These are phyloP conservation scores for Anastrepha obliqua DNA, from an alignment of 1,140 invertebrate species.

Conservation along the genomic window DNA sequence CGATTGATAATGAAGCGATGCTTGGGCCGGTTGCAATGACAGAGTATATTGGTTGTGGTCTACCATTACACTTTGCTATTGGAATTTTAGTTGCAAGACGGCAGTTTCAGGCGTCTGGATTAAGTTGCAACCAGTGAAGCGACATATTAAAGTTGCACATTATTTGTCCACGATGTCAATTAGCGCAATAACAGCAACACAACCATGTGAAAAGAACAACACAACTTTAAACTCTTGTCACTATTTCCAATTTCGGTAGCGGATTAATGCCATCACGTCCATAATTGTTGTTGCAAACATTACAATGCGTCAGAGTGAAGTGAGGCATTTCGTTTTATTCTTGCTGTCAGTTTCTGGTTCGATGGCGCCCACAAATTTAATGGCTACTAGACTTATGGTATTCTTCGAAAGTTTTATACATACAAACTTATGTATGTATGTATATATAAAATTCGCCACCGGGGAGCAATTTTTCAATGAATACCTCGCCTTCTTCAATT, in stretches of 20 bases:
- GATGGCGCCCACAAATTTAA: slow-evolving; percentile 17
- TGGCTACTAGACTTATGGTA: neutral
- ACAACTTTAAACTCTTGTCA: neutral
- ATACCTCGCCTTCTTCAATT: neutral
- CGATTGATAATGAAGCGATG: slow-evolving; percentile 24
- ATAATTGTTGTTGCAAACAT: slow-evolving; percentile 21
- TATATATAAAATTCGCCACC: neutral
- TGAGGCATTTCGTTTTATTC: neutral
- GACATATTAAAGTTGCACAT: slow-evolving; percentile 25
- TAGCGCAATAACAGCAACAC: slow-evolving; percentile 8
- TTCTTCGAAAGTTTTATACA: too few species aligned
- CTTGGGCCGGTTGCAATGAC: neutral
- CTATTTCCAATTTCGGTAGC: slow-evolving; percentile 29
- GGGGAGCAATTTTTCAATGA: slow-evolving; percentile 18
- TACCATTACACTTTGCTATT: slow-evolving; percentile 16
- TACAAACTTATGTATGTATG: too few species aligned
- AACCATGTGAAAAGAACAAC: slow-evolving; percentile 13
- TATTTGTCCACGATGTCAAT: slow-evolving; percentile 41
- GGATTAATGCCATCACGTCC: slow-evolving; percentile 48
- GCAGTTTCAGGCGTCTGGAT: neutral
- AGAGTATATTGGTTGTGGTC: neutral
- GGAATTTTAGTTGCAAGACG: neutral
- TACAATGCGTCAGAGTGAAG: slow-evolving; percentile 10
- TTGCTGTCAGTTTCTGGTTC: neutral
- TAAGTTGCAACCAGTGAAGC: slow-evolving; percentile 39